Evolutionary conservation across 2,113 vertebrate species (phyloP).

Genomic region (Asarcornis scutulata): DNA sequence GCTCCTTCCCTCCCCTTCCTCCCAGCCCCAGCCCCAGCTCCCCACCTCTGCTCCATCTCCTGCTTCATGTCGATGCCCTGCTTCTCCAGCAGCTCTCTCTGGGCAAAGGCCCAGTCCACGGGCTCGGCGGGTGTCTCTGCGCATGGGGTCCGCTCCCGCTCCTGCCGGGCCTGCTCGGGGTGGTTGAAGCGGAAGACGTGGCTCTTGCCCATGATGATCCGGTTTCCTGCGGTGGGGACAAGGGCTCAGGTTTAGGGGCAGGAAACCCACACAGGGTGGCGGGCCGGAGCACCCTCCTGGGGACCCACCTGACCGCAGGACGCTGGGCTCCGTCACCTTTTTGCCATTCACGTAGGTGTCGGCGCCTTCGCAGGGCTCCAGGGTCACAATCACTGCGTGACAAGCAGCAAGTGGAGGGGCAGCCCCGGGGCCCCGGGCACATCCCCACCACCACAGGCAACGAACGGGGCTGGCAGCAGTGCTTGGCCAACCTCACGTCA

Average conservation of each 20-base stretch:
- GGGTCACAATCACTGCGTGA: constrained; percentile 82
- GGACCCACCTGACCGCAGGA: constrained; percentile 90
- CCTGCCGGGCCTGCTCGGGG: constrained; percentile 93
- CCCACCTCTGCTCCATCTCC: constrained; percentile 97
- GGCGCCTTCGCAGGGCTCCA: constrained; percentile 94
- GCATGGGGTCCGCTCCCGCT: constrained; percentile 91
- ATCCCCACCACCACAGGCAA: neutral
- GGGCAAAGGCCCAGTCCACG: constrained; percentile 96
- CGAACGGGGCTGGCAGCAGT: neutral
- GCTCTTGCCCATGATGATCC: constrained; percentile 98
- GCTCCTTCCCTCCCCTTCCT: neutral
- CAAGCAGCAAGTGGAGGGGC: neutral
- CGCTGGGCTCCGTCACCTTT: constrained; percentile 89
- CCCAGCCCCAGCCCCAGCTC: neutral
- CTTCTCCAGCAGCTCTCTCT: constrained; percentile 95
- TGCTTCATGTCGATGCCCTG: constrained; percentile 99
- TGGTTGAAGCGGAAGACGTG: constrained; percentile 99
- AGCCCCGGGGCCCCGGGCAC: neutral
- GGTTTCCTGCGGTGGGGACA: constrained; percentile 81
- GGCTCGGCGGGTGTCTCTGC: constrained; percentile 90
- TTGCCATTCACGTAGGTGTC: constrained; percentile 97
- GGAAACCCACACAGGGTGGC: neutral
- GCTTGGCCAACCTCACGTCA: neutral
- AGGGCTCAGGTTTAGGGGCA: neutral
- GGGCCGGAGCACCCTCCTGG: neutral